phyloP scores from a whole-genome alignment of 2,113 vertebrate genomes.

The Rhombomys opimus region DNA sequence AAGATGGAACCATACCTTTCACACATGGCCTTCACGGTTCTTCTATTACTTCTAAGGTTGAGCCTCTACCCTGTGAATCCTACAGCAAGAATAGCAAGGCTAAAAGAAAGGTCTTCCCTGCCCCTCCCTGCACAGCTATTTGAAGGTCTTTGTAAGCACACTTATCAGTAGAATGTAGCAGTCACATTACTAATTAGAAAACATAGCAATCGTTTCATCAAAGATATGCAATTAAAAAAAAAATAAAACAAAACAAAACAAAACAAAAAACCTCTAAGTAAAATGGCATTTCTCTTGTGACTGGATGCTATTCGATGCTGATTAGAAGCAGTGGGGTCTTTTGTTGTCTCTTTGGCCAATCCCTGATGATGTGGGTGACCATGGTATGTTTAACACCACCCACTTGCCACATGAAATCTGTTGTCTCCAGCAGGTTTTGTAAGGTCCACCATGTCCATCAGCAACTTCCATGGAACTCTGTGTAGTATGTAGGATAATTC shows the following conservation, averaged over 20 bases:
- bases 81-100: constrained; percentile 50
- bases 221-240: background rate
- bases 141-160: constrained; percentile 67
- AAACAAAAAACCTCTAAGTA: background rate
- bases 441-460: background rate
- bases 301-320: background rate
- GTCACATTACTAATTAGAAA: constrained; percentile 82
- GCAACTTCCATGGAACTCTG: background rate
- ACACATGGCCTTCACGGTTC: background rate
- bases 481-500: background rate
- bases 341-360: constrained; percentile 12
- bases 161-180: constrained; percentile 80
- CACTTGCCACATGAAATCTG: background rate
- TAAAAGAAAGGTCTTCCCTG: constrained; percentile 51
- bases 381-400: background rate
- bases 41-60: constrained; percentile 38
- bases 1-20: background rate
- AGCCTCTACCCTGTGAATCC: background rate
- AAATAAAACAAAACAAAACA: background rate
- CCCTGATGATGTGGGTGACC: background rate
- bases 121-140: constrained; percentile 77
- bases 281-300: constrained; percentile 65
- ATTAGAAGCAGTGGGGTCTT: constrained; percentile 8
- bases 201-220: constrained; percentile 66
- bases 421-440: background rate